Conservation (phyloP, 1,140 invertebrate genomes). For the Conus betulinus region DNA sequence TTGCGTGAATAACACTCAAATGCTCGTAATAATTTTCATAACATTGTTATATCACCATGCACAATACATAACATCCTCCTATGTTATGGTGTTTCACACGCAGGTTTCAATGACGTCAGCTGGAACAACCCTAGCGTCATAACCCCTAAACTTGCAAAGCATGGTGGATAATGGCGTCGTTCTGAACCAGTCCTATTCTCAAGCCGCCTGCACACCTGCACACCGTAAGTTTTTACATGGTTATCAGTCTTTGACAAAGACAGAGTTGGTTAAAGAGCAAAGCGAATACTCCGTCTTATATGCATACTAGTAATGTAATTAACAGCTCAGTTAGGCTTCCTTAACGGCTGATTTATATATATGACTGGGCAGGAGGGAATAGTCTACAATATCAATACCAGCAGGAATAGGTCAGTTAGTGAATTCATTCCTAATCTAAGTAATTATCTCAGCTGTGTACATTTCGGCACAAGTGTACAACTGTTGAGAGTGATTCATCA, state of each 20-base stretch:
- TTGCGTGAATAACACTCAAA: neutral
- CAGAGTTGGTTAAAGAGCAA: no score
- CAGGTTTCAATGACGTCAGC: conserved; percentile 60
- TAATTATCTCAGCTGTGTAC: no score
- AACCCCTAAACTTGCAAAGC: conserved; percentile 50
- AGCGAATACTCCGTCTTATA: no score
- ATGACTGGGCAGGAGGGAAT: no score
- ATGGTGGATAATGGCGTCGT: conserved; percentile 52
- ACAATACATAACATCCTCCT: neutral
- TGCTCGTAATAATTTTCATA: neutral
- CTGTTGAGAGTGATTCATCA: no score
- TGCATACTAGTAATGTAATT: no score
- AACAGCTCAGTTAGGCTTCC: no score
- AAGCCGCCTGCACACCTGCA: conserved; percentile 51
- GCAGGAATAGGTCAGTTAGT: no score
- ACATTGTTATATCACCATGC: neutral
- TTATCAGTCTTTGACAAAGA: neutral
- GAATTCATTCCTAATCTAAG: no score
- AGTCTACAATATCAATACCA: no score
- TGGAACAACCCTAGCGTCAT: conserved; percentile 51
- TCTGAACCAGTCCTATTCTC: conserved; percentile 52
- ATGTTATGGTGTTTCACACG: conserved; percentile 9
- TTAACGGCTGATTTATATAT: no score
- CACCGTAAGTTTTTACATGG: conserved; percentile 48
- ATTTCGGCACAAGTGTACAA: no score